Conservation (phyloP, 37 sponge, comb jelly and placozoan genomes). For the Hormiphora californensis region DNA sequence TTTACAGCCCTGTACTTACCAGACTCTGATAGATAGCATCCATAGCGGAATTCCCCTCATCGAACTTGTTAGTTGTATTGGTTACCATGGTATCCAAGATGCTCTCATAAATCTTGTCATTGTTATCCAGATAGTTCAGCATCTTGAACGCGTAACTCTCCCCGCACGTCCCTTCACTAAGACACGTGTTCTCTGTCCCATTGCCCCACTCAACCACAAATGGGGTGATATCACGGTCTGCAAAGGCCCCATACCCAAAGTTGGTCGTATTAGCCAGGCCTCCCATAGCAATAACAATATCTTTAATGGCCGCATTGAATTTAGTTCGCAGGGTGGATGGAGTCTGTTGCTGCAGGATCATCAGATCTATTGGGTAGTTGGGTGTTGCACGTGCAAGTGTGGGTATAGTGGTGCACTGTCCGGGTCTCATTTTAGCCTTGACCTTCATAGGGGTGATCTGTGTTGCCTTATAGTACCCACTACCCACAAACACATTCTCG, state of each 20-base stretch:
- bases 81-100: background rate
- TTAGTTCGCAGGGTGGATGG: background rate
- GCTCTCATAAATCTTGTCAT: background rate
- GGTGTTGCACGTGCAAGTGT: background rate
- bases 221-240: background rate
- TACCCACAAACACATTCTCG: background rate
- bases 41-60: background rate
- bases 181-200: background rate
- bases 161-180: background rate
- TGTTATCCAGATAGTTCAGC: constrained; percentile 2
- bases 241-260: constrained; percentile 9
- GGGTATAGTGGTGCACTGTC: background rate
- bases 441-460: background rate
- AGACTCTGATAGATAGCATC: background rate
- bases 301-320: background rate
- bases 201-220: background rate
- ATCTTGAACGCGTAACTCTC: background rate
- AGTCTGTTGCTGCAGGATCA: background rate
- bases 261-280: background rate
- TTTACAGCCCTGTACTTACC: no score
- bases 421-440: background rate
- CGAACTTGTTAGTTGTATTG: background rate
- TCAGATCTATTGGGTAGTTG: background rate
- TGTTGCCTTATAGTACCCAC: background rate
- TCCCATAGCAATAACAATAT: background rate